Percentiles rank a stretch among this genome's conserved stretches.
These are phyloP conservation scores for Festucalex cinctus DNA, from an alignment of 2,113 vertebrate genomes.

Conservation along the genomic window DNA sequence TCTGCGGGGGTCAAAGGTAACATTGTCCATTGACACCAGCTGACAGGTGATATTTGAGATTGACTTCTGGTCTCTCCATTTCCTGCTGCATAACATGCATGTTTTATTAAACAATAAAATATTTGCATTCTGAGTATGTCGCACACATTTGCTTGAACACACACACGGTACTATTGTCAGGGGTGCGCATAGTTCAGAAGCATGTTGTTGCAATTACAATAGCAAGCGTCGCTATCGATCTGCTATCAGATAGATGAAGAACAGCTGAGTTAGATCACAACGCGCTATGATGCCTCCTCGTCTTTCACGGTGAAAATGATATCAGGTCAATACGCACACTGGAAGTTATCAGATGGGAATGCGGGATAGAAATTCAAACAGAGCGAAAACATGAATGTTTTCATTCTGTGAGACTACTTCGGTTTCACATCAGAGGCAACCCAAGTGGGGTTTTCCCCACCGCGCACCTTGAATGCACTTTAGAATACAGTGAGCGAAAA, in stretches of 20 bases:
- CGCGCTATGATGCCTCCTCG: background rate
- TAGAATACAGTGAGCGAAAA: background rate
- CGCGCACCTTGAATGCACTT: background rate
- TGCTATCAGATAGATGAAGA: background rate
- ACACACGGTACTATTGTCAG: background rate
- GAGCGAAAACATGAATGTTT: slow-evolving; percentile 1
- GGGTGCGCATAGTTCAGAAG: background rate
- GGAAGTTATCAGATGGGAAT: background rate
- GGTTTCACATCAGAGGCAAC: background rate
- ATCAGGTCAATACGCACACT: background rate
- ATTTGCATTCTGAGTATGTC: background rate
- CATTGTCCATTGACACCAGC: slow-evolving; percentile 45
- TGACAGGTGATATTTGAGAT: slow-evolving; percentile 46
- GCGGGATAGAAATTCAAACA: background rate
- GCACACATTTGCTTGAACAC: background rate
- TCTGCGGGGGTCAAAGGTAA: slow-evolving; percentile 53
- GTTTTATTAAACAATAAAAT: background rate
- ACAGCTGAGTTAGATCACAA: slow-evolving; percentile 1
- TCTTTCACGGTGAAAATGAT: slow-evolving; percentile 11
- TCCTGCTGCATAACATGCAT: background rate
- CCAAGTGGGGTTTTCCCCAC: background rate
- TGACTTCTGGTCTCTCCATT: slow-evolving; percentile 18
- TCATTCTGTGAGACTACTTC: background rate
- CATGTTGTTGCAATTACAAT: background rate
- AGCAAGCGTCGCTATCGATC: background rate